A percentile compares a stretch with the other conserved stretches of the same genome.
phyloP scores from a whole-genome alignment of 2,113 vertebrate species.

The Falcunculus frontatus region DNA sequence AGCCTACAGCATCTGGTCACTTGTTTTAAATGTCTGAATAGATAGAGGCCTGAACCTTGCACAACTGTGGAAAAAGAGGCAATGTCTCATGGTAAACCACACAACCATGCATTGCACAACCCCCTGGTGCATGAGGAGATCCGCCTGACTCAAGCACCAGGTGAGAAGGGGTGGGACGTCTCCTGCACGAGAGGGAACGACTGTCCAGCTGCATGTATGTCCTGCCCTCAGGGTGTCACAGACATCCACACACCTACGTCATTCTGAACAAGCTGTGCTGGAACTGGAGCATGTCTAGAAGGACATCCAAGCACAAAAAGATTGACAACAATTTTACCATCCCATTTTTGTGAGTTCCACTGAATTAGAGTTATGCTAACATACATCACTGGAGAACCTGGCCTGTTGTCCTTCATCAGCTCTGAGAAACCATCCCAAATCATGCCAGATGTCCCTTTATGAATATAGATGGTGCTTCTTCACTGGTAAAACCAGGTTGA shows the following conservation, averaged over 20 bases:
- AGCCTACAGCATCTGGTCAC: slow-evolving; percentile 61
- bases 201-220: not conserved
- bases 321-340: not conserved
- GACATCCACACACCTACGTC: rapidly evolving
- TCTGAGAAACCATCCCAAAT: not conserved
- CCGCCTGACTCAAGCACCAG: not conserved
- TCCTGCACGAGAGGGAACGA: rapidly evolving
- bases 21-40: slow-evolving; percentile 61
- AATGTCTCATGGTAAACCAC: not conserved
- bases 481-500: not conserved
- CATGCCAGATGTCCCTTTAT: not conserved
- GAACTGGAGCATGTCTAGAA: not conserved
- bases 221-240: not conserved
- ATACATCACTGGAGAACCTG: not conserved
- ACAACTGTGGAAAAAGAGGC: slow-evolving; percentile 41
- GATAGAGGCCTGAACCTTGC: slow-evolving; percentile 38
- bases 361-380: not conserved
- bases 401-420: not conserved
- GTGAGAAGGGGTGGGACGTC: not conserved
- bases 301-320: not conserved
- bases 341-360: not conserved
- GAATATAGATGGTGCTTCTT: not conserved
- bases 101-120: not conserved
- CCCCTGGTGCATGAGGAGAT: not conserved
- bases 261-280: not conserved